Conservation (phyloP, 2,113 vertebrate species). For the pig (Sus scrofa) region DNA sequence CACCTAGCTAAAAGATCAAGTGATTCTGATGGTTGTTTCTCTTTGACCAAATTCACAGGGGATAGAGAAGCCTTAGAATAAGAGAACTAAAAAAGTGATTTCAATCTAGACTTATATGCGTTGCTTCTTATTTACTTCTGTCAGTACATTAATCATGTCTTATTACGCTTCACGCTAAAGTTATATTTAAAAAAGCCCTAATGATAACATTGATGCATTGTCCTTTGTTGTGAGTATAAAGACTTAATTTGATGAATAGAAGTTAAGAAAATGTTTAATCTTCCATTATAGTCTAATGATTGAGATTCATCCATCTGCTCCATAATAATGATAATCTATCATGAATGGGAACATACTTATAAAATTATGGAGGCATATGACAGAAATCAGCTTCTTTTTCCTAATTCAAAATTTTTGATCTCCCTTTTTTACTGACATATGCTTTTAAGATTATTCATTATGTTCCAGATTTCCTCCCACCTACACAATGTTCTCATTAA, state of each 20-base stretch:
- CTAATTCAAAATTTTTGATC: conserved; percentile 81
- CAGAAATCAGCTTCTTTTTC: conserved; percentile 81
- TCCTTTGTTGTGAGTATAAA: conserved; percentile 87
- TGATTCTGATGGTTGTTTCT: conserved; percentile 50
- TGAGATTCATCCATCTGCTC: conserved; percentile 90
- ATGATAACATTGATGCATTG: conserved; percentile 86
- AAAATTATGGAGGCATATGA: conserved; percentile 84
- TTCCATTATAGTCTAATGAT: conserved; percentile 89
- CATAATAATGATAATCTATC: conserved; percentile 86
- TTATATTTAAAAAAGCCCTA: conserved; percentile 80
- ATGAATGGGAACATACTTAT: conserved; percentile 83
- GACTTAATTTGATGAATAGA: conserved; percentile 90
- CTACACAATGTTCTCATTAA: background rate
- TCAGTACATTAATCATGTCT: conserved; percentile 78
- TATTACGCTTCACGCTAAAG: conserved; percentile 76
- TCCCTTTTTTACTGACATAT: background rate
- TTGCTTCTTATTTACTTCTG: conserved; percentile 77
- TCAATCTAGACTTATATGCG: conserved; percentile 3
- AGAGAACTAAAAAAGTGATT: conserved; percentile 20
- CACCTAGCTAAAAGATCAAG: background rate
- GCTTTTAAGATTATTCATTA: conserved; percentile 26
- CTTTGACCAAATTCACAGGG: conserved; percentile 17
- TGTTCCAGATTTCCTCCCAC: background rate
- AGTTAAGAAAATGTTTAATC: conserved; percentile 90
- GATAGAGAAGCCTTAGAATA: conserved; percentile 20